Conservation (phyloP, 2,113 vertebrate genomes). For the Turdus rufiventris region DNA sequence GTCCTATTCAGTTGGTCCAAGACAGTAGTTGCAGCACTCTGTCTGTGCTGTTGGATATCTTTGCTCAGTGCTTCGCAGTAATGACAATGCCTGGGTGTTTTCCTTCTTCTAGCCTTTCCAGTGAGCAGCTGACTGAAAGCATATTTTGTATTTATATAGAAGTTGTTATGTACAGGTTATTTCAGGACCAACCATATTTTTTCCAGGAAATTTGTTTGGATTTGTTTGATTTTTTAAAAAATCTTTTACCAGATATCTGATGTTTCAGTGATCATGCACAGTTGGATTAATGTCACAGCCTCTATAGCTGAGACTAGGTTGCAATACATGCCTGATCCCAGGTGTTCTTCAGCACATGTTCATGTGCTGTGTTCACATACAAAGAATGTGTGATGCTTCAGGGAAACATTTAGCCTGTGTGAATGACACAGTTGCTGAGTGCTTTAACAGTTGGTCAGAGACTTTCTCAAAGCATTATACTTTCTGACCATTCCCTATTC, state of each 20-base stretch:
- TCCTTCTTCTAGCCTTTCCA: neutral
- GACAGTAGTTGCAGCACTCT: neutral
- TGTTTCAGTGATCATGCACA: neutral
- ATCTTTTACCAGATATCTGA: neutral
- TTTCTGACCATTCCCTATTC: neutral
- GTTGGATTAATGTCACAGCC: neutral
- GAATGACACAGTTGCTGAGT: neutral
- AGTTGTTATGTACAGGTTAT: neutral
- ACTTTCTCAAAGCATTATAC: neutral
- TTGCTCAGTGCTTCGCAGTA: neutral
- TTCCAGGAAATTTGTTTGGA: neutral
- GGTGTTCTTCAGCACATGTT: neutral
- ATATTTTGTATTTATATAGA: neutral
- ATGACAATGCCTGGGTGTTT: neutral
- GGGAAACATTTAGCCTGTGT: slow-evolving; percentile 1
- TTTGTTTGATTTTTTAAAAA: neutral
- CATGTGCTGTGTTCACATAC: neutral
- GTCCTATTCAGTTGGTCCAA: neutral
- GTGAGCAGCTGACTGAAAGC: neutral
- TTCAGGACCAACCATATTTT: neutral
- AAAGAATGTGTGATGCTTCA: slow-evolving; percentile 12
- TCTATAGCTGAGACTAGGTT: neutral
- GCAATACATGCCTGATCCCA: neutral
- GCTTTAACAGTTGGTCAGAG: neutral
- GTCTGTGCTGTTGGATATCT: neutral